Base-by-base conservation (phyloP, 2,797 vertebrate genomes). In the Oreortyx pictus region DNA sequence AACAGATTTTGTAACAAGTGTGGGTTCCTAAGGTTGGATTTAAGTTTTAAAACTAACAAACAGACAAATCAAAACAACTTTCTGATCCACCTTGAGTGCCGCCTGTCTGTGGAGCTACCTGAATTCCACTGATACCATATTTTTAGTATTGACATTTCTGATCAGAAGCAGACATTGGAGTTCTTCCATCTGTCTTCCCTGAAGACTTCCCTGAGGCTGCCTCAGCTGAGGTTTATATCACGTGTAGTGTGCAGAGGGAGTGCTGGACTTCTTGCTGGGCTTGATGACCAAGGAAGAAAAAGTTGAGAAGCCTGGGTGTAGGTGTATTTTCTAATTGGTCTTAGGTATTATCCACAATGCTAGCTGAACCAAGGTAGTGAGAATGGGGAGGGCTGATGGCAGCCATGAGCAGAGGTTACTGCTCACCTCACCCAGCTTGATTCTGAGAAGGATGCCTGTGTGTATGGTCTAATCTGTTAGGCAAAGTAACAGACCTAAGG, bases 181-280 rank as follows among this genome's bases (percentile, higher is more conserved):
- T 82, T 85, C 19, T 15, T 86, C 44, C 27, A 5, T 29, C 37
- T 46, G 22, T 41, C 33, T 77, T 15, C 41, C 25, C 52, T 18
- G 57, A 20, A 77, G 60, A n/a, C n/a, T n/a, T n/a, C n/a, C n/a
- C n/a, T n/a, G 22, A 84, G 31, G 11, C 56, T 56, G 0, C 72
- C 80, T 77, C 77, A 52, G 44, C 82, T 11, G 9, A 5, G 35
- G 67, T 25, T 35, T 44, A 12, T 16, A 44, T 29, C 17, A 6
- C 2, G 1, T 9, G 17, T 7, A 7, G 35, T 0, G 13, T 9
- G 33, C 31, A 13, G 33, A 3, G n/a, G 25, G 15, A 57, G 11
- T 5, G 10, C 49, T 49, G 56, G 64, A 20, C 20, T 35, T 43
- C 31, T 52, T 52, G 88, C n/a, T 66, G 77, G 39, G 20, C 31